These are phyloP conservation scores for Epicampocera succincta DNA, from an alignment of 2,888 invertebrate genomes.

Conservation along the genomic window DNA sequence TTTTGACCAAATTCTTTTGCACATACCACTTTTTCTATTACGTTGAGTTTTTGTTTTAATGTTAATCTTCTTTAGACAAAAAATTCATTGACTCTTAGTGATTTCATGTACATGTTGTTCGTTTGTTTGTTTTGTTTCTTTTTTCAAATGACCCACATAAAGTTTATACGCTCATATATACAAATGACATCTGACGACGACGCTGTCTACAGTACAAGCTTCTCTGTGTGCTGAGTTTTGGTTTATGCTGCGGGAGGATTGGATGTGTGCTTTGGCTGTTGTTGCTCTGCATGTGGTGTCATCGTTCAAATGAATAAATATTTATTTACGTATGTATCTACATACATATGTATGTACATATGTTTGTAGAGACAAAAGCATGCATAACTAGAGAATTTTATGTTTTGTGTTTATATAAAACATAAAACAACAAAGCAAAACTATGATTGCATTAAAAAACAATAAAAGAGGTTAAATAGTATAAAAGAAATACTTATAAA, in stretches of 20 bases:
- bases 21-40: slow-evolving; percentile 13
- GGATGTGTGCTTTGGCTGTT: not conserved
- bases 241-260: slow-evolving; percentile 26
- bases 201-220: not conserved
- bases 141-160: slow-evolving; percentile 67
- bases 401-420: not conserved
- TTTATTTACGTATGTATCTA: too few species aligned
- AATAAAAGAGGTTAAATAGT: slow-evolving; percentile 4
- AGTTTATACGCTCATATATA: slow-evolving; percentile 61
- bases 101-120: slow-evolving; percentile 52
- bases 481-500: too few species aligned
- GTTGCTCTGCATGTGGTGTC: slow-evolving; percentile 53
- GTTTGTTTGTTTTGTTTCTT: slow-evolving; percentile 11
- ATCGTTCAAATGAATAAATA: slow-evolving; percentile 37
- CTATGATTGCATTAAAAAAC: not conserved
- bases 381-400: slow-evolving; percentile 9
- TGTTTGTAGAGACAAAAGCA: not conserved
- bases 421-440: not conserved
- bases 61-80: slow-evolving; percentile 57
- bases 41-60: slow-evolving; percentile 19
- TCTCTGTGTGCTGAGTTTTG: not conserved
- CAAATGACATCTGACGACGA: slow-evolving; percentile 46
- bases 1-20: slow-evolving; percentile 22
- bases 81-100: slow-evolving; percentile 63
- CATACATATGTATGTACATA: too few species aligned